Base-by-base conservation (phyloP, 2,888 invertebrate genomes). In the Cheilosia vernalis region DNA sequence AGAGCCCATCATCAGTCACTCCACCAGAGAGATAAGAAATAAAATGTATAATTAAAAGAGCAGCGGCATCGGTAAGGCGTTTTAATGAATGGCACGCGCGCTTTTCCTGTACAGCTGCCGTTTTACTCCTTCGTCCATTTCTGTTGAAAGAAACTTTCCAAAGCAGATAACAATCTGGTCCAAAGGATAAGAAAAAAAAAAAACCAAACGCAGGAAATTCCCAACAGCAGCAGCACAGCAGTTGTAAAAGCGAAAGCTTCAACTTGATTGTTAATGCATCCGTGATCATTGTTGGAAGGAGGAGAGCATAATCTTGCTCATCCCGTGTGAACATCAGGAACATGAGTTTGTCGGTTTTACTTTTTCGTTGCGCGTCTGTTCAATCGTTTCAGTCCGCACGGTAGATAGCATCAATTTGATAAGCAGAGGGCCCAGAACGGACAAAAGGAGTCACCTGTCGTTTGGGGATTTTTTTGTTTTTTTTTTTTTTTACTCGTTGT, bases 51-150 rank as follows among this genome's bases (percentile, higher is more conserved):
- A 84, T 84, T 84, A 84, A 84, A 74, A 69, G 64, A 60, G 60
- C 73, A 76, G 60, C 64, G 74, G 51, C 74, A 70, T 47, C 51
- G 67, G 44, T 53, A 61, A 74, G 60, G 69, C 66, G 27, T 61
- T 77, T 84, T 76, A 84, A 84, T 74, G 74, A 80, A 64, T 79
- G 74, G 84, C 84, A 84, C 84, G 84, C 70, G 80, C 33, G 17
- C 53, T 37, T 64, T 74, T 80, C 70, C 69, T 74, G 70, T 74
- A 40, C 84, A 84, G 69, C 84, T 84, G 84, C 67, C 61, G 6
- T 44, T 47, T n/a, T 40, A 60, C 30, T 53, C 37, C 55, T 33
- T 40, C 21, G 61, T 53, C 58, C 40, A 67, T 15, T 60, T 40
- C 17, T 67, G 15, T 7, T 21, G 56, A 49, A 44, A 69, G 83